Conservation (phyloP, 2,113 vertebrate species). For the Psephotus haematonotus region DNA sequence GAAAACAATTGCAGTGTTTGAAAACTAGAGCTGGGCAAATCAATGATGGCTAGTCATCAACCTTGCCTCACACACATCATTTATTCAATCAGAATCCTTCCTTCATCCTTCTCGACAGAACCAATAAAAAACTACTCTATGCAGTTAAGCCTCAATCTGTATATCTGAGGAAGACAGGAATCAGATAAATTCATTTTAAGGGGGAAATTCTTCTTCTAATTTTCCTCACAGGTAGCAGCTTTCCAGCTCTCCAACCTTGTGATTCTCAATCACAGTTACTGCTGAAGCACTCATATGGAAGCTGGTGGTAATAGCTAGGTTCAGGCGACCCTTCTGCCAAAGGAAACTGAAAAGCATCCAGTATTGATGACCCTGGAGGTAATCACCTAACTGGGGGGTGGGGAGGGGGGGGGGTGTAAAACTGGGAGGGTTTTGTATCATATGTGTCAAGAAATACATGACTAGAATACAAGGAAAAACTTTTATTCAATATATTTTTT, state of each 20-base stretch:
- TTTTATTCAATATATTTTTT: neutral
- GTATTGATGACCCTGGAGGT: neutral
- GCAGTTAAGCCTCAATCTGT: constrained; percentile 35
- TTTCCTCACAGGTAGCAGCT: constrained; percentile 5
- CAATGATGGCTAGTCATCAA: constrained; percentile 41
- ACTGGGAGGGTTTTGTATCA: neutral
- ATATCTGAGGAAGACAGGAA: constrained; percentile 29
- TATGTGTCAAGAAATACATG: neutral
- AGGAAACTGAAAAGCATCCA: neutral
- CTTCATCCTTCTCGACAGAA: constrained; percentile 20
- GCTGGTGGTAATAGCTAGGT: neutral
- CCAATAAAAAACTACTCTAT: constrained; percentile 36
- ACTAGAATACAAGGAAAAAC: neutral
- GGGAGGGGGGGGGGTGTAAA: neutral
- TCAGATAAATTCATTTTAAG: constrained; percentile 52
- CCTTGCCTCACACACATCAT: constrained; percentile 33
- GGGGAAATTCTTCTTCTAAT: constrained; percentile 10
- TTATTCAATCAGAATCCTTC: constrained; percentile 53
- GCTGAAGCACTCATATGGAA: constrained; percentile 15
- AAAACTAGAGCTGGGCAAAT: constrained; percentile 36
- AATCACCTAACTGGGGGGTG: neutral
- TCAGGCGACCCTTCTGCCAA: neutral
- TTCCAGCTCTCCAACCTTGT: neutral
- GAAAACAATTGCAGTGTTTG: constrained; percentile 54
- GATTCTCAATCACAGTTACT: constrained; percentile 11